Evolutionary conservation across 2,113 vertebrate species (phyloP).

Genomic region (Tetrao urogallus): DNA sequence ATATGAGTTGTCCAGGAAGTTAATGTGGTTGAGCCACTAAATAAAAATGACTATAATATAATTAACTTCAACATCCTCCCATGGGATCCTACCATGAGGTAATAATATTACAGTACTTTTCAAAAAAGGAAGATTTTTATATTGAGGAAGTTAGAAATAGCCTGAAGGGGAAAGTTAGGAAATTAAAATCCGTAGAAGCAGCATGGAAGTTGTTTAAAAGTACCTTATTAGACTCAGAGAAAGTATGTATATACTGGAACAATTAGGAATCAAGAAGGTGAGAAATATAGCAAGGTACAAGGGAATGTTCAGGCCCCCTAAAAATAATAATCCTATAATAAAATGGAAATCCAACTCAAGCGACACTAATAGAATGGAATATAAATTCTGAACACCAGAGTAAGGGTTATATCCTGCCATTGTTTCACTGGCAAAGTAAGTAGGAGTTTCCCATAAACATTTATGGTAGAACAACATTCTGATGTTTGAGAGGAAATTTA

Average conservation of each 20-base stretch:
- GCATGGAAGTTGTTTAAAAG: constrained; percentile 51
- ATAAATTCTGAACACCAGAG: constrained; percentile 40
- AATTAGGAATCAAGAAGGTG: constrained; percentile 69
- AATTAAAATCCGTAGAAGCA: constrained; percentile 69
- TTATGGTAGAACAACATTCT: constrained; percentile 22
- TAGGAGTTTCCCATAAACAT: constrained; percentile 39
- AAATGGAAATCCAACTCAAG: constrained; percentile 60
- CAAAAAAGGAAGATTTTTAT: constrained; percentile 75
- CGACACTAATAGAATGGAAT: constrained; percentile 31
- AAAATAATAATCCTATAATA: constrained; percentile 60
- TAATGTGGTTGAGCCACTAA: constrained; percentile 73
- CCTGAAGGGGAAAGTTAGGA: constrained; percentile 75
- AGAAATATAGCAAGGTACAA: constrained; percentile 44
- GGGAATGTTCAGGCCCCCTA: constrained; percentile 17
- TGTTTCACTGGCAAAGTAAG: constrained; percentile 37
- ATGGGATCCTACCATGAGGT: constrained; percentile 66
- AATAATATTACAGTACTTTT: constrained; percentile 75
- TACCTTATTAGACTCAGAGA: constrained; percentile 31
- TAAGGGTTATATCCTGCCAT: constrained; percentile 56
- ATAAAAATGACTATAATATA: constrained; percentile 77
- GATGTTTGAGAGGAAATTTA: constrained; percentile 23
- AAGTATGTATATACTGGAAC: constrained; percentile 45
- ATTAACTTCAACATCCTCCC: constrained; percentile 78
- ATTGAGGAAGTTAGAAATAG: constrained; percentile 72
- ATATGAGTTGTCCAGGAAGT: constrained; percentile 73